These are phyloP conservation scores for Lacerta bilineata DNA, from an alignment of 2,797 vertebrate species.

Conservation along the genomic window DNA sequence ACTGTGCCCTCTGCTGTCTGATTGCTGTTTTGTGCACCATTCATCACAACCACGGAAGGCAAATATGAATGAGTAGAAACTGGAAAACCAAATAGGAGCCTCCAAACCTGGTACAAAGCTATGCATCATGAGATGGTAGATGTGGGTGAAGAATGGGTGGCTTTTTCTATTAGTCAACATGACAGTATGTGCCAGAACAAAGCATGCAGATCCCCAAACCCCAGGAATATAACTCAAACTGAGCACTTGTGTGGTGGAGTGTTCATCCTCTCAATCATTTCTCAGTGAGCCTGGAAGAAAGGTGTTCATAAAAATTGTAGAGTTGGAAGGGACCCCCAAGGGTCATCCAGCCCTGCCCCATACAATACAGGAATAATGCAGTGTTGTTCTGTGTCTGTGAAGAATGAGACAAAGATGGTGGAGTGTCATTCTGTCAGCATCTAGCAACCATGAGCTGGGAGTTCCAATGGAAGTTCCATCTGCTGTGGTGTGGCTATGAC, in stretches of 20 bases:
- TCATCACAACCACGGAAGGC: neutral
- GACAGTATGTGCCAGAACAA: neutral
- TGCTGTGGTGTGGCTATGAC: neutral
- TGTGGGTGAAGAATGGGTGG: neutral
- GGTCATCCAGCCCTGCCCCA: no score
- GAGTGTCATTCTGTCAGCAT: neutral
- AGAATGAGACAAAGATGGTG: neutral
- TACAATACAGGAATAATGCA: neutral
- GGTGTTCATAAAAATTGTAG: no score
- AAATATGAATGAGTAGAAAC: constrained; percentile 57
- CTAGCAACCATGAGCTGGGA: neutral
- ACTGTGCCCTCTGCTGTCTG: constrained; percentile 20
- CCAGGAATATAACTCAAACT: neutral
- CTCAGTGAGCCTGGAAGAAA: neutral
- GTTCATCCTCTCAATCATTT: neutral
- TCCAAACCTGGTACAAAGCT: neutral
- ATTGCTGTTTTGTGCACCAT: constrained; percentile 20
- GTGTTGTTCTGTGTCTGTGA: neutral
- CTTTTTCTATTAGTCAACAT: neutral
- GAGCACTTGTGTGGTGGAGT: neutral
- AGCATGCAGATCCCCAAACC: neutral
- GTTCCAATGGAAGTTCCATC: neutral
- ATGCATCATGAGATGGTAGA: constrained; percentile 24
- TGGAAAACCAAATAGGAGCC: constrained; percentile 47
- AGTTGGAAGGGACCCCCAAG: no score